Base-by-base conservation (phyloP, 2,113 vertebrate species). In the Mormyrus iriodes region DNA sequence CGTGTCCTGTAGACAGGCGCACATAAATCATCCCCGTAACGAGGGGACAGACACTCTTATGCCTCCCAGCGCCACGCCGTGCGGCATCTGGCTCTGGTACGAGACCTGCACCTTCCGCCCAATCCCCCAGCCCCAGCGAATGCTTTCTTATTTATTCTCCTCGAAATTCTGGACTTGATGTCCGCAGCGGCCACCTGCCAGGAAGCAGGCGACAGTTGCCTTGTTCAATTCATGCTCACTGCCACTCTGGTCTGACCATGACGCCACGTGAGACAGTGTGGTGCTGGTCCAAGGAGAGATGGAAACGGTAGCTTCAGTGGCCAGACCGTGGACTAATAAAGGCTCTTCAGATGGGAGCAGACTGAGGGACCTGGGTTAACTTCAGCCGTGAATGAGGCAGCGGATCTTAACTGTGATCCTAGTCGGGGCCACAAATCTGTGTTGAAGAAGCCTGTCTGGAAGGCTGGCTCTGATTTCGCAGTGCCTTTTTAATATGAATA, bases 1-100 rank as follows among this genome's bases (percentile, higher is more conserved):
- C 42, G 46, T 24, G 61, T 65, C 87, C 87, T 39, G 46, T 49
- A 88, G 61, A 76, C 61, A 79, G 31, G 3, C 42, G 4, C 15
- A 35, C 69, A 88, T 76, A 88, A 49, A 51, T 88, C 61, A 88
- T 48, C 46, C 61, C 27, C 3, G 48, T 51, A 88, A 88, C 87
- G 46, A 88, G 87, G 87, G 44, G 27, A 79, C 27, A 51, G 61
- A 52, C 24, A 24, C 44, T 21, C 83, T 42, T 79, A 79, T 42
- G 73, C 31, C 35, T 42, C 73, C 17, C 31, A 39, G 73, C 35
- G 13, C 35, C 31, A 17, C 39, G 31, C 15, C 35, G 31, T 8
- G 35, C 69, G 2, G 31, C 83, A 85, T n/a, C 21, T 9, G 7
- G 46, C 0, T 24, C 39, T n/a, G 9, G 17, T 8, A 31, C 44